Evolutionary conservation across 2,113 vertebrate genomes (phyloP).

Genomic region (Apodemus speciosus): DNA sequence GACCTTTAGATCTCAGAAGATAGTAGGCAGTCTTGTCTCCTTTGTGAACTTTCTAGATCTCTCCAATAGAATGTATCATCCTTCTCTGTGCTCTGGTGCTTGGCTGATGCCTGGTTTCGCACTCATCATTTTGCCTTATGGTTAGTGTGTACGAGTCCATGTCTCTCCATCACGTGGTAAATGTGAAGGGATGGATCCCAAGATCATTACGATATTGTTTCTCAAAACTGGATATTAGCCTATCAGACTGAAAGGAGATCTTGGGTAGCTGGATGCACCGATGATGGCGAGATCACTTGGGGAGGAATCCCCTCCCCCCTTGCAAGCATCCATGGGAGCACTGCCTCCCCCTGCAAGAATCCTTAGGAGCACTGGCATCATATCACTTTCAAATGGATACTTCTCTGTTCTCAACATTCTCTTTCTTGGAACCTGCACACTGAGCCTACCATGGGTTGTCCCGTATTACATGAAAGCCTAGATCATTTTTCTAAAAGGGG

Average conservation of each 20-base stretch:
- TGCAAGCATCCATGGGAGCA: not conserved
- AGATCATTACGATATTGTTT: not conserved
- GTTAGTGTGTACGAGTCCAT: not conserved
- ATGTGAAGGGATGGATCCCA: not conserved
- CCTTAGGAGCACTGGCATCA: too few relatives aligned
- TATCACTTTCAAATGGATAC: not conserved
- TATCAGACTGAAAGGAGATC: not conserved
- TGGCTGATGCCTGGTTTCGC: not conserved
- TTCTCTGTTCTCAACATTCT: not conserved
- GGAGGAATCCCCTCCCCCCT: too few relatives aligned
- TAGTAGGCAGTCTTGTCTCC: accelerated
- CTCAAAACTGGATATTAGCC: not conserved
- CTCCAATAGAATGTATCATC: not conserved
- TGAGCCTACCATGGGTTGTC: accelerated
- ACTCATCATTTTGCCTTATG: not conserved
- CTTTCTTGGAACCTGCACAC: not conserved
- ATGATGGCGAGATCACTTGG: not conserved
- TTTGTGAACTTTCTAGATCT: accelerated
- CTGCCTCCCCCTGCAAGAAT: not conserved
- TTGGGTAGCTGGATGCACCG: not conserved
- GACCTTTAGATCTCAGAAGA: not conserved
- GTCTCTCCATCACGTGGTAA: not conserved
- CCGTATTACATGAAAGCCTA: not conserved
- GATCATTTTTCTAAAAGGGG: not conserved
- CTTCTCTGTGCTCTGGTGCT: not conserved